Conservation (phyloP, 2,113 vertebrate species). For the Bostrychus sinensis region DNA sequence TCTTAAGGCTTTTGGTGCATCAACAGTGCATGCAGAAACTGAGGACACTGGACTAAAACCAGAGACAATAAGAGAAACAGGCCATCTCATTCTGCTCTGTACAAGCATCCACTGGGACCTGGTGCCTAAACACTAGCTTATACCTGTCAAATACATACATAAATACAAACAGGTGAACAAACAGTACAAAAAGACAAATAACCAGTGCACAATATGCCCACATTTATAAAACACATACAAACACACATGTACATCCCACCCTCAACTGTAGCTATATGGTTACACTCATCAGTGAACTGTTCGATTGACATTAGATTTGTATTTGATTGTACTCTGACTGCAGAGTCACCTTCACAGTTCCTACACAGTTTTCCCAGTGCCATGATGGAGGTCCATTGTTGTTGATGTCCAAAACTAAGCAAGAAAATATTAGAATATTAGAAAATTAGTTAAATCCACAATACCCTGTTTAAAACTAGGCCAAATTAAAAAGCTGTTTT, state of each 20-base stretch:
- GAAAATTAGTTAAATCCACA: neutral
- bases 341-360: neutral
- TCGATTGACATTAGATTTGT: neutral
- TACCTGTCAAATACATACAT: conserved; percentile 12
- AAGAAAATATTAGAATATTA: neutral
- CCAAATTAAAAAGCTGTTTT: neutral
- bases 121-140: conserved; percentile 36
- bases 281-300: conserved; percentile 2
- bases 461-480: neutral
- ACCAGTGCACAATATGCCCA: neutral
- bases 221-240: conserved; percentile 12
- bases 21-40: conserved; percentile 51
- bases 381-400: conserved; percentile 13
- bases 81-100: conserved; percentile 38
- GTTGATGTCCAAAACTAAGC: neutral
- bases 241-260: conserved; percentile 11
- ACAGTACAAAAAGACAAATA: conserved; percentile 22
- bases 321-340: neutral
- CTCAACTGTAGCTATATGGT: neutral
- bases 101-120: conserved; percentile 26
- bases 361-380: neutral
- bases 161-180: conserved; percentile 6
- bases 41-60: conserved; percentile 34
- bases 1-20: conserved; percentile 53
- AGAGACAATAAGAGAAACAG: conserved; percentile 28